phyloP scores from a whole-genome alignment of 2,797 vertebrate genomes.

The Tenualosa ilisha region DNA sequence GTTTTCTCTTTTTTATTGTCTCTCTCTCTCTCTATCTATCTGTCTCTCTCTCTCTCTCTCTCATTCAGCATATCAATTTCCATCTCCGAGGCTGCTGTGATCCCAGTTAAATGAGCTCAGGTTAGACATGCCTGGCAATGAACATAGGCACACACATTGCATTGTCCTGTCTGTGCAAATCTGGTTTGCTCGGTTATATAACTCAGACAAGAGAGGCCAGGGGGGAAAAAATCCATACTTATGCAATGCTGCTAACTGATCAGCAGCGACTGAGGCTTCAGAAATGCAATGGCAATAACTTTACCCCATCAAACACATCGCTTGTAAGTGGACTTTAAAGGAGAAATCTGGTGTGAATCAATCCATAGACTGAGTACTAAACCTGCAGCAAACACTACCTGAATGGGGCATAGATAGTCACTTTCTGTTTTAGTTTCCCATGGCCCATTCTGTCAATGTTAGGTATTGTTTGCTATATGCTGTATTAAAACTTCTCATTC shows the following conservation, averaged over 20 bases:
- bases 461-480: no score
- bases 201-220: constrained; percentile 27
- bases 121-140: not conserved
- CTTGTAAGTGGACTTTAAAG: no score
- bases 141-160: not conserved
- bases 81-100: not conserved
- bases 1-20: not conserved
- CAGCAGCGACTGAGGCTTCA: not conserved
- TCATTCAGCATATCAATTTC: not conserved
- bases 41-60: not conserved
- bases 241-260: constrained; percentile 37
- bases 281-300: not conserved
- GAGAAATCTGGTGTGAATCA: no score
- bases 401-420: no score
- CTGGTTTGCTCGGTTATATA: constrained; percentile 37
- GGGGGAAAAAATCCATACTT: constrained; percentile 34
- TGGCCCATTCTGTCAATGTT: no score
- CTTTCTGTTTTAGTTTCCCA: no score
- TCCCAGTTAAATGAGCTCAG: not conserved
- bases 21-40: not conserved
- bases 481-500: no score
- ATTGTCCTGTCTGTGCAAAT: constrained; percentile 34
- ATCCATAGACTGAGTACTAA: no score
- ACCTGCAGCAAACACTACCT: no score
- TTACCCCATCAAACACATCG: not conserved